Base-by-base conservation (phyloP, 2,113 vertebrate genomes). In the Centropus bengalensis region DNA sequence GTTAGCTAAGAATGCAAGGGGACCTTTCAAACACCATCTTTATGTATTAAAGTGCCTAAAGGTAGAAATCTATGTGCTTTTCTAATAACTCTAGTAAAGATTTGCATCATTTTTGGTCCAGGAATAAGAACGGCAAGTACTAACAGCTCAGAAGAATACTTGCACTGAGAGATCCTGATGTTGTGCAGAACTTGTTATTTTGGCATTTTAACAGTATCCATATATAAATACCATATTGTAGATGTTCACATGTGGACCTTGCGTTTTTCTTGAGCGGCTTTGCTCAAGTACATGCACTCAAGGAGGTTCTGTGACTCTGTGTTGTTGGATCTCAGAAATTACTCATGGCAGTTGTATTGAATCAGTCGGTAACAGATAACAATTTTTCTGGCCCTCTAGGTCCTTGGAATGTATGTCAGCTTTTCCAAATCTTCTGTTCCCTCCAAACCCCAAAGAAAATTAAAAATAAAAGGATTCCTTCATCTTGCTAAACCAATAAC, bases 211-310 rank as follows among this genome's bases (percentile, higher is more conserved):
- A 36, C 23, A 68, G 13, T 8, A 16, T 40, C 32, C n/a, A 2
- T n/a, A n/a, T 82, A 60, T 59, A 56, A 81, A n/a, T 49, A 19
- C 18, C 2, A 0, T 21, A 0, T 59, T 58, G 2, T 9, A 13
- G 59, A 20, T 91, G 19, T 60, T 73, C 2, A 24, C 24, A 38
- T 24, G 45, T 14, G 69, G 62, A 32, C 16, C 24, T 18, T 66
- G 58, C 20, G 40, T 47, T 10, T 75, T 16, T 16, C 38, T 22
- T 60, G 78, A 18, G 73, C 2, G 8, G 20, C 38, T 3, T 30
- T 51, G 26, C 47, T 60, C 59, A 47, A 8, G 23, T 1, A 6
- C 22, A 3, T 68, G 38, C 23, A 5, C 49, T 47, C 1, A 0
- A 6, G 20, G 38, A 54, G 7, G 2, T 78, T 91, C 24, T 56